phyloP scores from a whole-genome alignment of 2,888 invertebrate genomes.

The Ernsta delagoae region DNA sequence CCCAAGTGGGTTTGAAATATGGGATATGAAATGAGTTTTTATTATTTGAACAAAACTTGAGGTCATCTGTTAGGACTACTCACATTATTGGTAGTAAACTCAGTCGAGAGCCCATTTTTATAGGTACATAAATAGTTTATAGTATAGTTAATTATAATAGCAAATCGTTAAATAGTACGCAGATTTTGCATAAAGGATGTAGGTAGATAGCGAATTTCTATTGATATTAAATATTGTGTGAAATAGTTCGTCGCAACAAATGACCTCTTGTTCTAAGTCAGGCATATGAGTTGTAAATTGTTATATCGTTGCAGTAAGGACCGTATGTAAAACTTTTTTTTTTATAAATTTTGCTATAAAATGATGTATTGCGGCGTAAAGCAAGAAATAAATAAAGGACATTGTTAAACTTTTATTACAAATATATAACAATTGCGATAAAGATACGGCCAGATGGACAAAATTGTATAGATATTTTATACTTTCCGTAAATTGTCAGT shows the following conservation, averaged over 20 bases:
- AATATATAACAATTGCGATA: not conserved
- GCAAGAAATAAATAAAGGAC: not conserved
- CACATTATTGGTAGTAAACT: not conserved
- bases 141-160: not conserved
- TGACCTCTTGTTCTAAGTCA: not conserved
- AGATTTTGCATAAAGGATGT: not conserved
- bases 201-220: not conserved
- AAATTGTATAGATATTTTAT: not conserved
- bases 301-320: not conserved
- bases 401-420: not conserved
- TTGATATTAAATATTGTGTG: not conserved
- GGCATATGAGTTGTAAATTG: not conserved
- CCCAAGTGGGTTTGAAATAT: not conserved
- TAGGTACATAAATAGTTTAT: not conserved
- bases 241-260: not conserved
- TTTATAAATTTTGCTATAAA: too few relatives aligned
- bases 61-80: not conserved
- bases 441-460: not conserved
- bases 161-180: not conserved
- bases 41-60: not conserved
- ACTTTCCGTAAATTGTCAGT: not conserved
- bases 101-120: not conserved
- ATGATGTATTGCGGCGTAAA: too few relatives aligned
- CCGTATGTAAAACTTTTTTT: not conserved
- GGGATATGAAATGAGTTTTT: constrained; percentile 12